Conservation (phyloP, 2,797 vertebrate genomes). For the Sebastes diaconus region DNA sequence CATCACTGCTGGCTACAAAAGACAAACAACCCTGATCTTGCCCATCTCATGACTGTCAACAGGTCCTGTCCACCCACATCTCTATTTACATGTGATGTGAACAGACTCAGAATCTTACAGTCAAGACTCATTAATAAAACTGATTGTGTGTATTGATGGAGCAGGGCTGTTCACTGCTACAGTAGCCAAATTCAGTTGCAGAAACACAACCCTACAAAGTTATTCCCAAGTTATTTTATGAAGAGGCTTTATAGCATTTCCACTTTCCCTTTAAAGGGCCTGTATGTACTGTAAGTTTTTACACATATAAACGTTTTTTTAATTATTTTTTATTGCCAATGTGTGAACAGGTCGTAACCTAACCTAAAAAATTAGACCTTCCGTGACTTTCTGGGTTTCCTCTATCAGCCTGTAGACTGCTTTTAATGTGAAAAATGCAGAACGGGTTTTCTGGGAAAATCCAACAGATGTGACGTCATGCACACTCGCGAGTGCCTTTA, state of each 20-base stretch:
- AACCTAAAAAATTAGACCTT: too few species aligned
- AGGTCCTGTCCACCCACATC: not conserved
- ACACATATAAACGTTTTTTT: too few species aligned
- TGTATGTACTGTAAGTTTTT: too few species aligned
- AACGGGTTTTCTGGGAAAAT: too few species aligned
- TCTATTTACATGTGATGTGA: slow-evolving; percentile 8
- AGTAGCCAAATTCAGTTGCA: not conserved
- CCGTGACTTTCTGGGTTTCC: too few species aligned
- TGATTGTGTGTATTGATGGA: not conserved
- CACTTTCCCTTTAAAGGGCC: not conserved
- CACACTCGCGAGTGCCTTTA: too few species aligned
- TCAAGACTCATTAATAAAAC: not conserved
- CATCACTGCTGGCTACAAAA: not conserved
- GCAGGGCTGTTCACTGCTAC: not conserved
- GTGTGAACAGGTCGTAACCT: too few species aligned
- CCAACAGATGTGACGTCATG: too few species aligned
- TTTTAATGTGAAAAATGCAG: too few species aligned
- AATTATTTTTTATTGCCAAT: too few species aligned
- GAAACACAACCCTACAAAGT: not conserved
- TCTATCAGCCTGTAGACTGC: too few species aligned
- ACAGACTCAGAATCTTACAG: not conserved
- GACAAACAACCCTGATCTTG: not conserved
- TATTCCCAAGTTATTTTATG: not conserved
- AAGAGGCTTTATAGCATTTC: not conserved
- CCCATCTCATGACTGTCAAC: not conserved